Percentiles rank a stretch among this genome's conserved stretches.
Evolutionary conservation across 2,797 vertebrate genomes (phyloP).

Genomic region (Echiichthys vipera): DNA sequence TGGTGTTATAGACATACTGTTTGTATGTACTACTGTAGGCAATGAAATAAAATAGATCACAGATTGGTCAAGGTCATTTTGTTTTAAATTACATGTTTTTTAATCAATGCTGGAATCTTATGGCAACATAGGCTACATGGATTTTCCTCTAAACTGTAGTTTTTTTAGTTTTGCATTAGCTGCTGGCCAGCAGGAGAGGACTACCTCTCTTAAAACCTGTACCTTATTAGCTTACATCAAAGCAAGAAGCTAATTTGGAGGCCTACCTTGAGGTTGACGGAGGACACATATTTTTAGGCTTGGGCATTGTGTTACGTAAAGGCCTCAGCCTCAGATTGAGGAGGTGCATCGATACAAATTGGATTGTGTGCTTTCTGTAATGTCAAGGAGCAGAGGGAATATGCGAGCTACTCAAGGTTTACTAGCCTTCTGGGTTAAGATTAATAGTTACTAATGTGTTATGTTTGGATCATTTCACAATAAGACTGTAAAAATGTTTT

Average conservation of each 20-base stretch:
- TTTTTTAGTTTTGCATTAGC: not conserved
- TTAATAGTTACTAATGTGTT: not conserved
- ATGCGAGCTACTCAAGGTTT: slow-evolving; percentile 30
- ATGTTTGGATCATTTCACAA: not conserved
- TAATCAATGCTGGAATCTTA: not conserved
- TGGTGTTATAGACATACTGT: not conserved
- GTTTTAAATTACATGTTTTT: slow-evolving; percentile 7
- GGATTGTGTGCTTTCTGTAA: slow-evolving; percentile 48
- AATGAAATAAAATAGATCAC: slow-evolving; percentile 43
- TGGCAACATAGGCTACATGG: not conserved
- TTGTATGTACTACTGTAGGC: not conserved
- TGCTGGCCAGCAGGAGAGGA: not conserved
- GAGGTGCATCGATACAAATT: slow-evolving; percentile 51
- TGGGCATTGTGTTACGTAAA: slow-evolving; percentile 52
- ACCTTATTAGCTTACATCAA: slow-evolving; percentile 28
- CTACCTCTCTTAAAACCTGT: slow-evolving; percentile 20
- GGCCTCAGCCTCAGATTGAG: slow-evolving; percentile 37
- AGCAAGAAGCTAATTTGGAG: slow-evolving; percentile 32
- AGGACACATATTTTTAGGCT: slow-evolving; percentile 57
- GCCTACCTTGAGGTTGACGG: slow-evolving; percentile 37
- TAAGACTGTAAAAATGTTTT: not conserved
- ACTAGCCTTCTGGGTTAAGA: not conserved
- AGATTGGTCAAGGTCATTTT: not conserved
- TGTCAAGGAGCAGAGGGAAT: slow-evolving; percentile 30
- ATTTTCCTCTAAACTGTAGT: not conserved